A percentile compares a stretch with the other conserved stretches of the same genome.
Evolutionary conservation across 2,888 invertebrate genomes (phyloP).

Genomic region (Thumatha senex): DNA sequence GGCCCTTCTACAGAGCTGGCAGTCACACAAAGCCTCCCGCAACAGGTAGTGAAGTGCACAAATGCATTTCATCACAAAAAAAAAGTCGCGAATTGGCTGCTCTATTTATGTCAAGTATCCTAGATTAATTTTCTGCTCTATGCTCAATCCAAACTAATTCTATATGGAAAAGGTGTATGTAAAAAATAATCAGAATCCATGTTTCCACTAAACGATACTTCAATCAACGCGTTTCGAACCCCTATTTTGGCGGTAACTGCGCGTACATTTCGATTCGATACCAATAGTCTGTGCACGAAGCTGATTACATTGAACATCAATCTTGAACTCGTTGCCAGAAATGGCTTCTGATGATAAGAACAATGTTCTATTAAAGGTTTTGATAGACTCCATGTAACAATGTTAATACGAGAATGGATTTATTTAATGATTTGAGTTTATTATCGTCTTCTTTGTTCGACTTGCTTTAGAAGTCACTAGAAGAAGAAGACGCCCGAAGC

Average conservation of each 20-base stretch:
- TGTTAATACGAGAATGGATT: not conserved
- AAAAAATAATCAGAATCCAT: no score
- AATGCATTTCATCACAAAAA: no score
- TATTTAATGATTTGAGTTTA: not conserved
- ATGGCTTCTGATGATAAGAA: constrained; percentile 34
- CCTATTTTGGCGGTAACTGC: constrained; percentile 20
- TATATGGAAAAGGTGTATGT: no score
- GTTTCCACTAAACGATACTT: no score
- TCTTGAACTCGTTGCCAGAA: constrained; percentile 34
- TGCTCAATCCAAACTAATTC: not conserved
- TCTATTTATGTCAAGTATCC: not conserved
- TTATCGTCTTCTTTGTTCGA: no score
- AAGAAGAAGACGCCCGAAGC: no score
- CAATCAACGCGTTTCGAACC: constrained; percentile 12
- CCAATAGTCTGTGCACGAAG: constrained; percentile 40
- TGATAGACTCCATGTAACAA: constrained; percentile 18
- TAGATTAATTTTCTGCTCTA: not conserved
- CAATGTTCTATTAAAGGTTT: constrained; percentile 21
- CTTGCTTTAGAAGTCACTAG: no score
- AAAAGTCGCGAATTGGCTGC: no score
- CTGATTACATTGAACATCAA: constrained; percentile 52
- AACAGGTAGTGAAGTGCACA: no score
- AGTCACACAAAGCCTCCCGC: no score
- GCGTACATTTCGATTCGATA: constrained; percentile 35
- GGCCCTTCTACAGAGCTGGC: no score